Conservation (phyloP, 2,797 vertebrate genomes). For the Lagodon rhomboides region DNA sequence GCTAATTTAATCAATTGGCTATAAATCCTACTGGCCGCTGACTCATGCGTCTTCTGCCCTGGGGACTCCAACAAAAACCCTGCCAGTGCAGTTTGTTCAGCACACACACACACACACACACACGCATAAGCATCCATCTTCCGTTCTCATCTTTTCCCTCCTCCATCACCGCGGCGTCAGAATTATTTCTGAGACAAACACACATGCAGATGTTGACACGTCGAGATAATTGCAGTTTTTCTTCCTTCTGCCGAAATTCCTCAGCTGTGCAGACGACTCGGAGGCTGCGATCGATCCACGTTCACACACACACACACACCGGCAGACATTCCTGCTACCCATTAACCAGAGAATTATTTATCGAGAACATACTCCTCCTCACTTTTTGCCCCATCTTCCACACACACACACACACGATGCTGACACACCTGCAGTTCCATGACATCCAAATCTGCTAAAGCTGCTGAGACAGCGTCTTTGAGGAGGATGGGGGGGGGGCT, state of each 20-base stretch:
- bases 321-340: constrained; percentile 54
- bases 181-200: constrained; percentile 49
- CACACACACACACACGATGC: constrained; percentile 37
- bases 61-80: constrained; percentile 84
- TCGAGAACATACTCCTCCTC: constrained; percentile 52
- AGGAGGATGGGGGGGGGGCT: neutral
- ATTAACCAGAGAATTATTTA: constrained; percentile 72
- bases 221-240: constrained; percentile 54
- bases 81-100: constrained; percentile 87
- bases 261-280: constrained; percentile 36
- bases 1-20: constrained; percentile 99
- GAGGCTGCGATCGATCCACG: constrained; percentile 41
- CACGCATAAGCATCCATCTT: constrained; percentile 63
- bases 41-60: constrained; percentile 91
- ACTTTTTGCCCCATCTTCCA: constrained; percentile 22
- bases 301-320: constrained; percentile 34
- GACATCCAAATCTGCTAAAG: constrained; percentile 74
- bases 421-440: constrained; percentile 76
- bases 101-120: constrained; percentile 27
- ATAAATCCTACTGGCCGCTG: constrained; percentile 94
- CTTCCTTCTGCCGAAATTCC: constrained; percentile 34
- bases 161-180: constrained; percentile 57
- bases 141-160: constrained; percentile 48
- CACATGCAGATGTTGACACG: constrained; percentile 56
- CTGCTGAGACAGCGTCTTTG: constrained; percentile 76